phyloP scores from a whole-genome alignment of 2,888 invertebrate species.

The Podotricha telesiphe region DNA sequence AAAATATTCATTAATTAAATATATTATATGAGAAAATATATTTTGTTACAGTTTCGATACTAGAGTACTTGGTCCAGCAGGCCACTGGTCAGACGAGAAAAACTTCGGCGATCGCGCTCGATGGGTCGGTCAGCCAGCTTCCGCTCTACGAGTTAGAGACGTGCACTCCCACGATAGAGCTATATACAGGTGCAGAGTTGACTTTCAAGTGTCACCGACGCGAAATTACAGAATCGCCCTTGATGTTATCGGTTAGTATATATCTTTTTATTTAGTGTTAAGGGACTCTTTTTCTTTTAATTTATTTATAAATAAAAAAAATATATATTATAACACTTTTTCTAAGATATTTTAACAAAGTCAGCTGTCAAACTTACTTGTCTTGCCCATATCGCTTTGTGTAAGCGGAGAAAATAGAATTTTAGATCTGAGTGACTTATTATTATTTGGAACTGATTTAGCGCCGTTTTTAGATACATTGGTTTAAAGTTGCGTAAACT shows the following conservation, averaged over 20 bases:
- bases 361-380: too few relatives aligned
- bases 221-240: slow-evolving; percentile 89
- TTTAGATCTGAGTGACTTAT: too few relatives aligned
- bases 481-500: too few relatives aligned
- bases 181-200: slow-evolving; percentile 73
- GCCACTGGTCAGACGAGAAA: slow-evolving; percentile 80
- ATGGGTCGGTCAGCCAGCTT: slow-evolving; percentile 80
- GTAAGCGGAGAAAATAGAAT: too few relatives aligned
- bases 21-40: too few relatives aligned
- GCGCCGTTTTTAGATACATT: too few relatives aligned
- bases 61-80: slow-evolving; percentile 62
- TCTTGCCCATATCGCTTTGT: too few relatives aligned
- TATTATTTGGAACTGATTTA: too few relatives aligned
- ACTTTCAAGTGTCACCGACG: slow-evolving; percentile 87
- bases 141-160: slow-evolving; percentile 62
- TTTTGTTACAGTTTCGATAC: slow-evolving; percentile 67
- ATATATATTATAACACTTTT: too few relatives aligned
- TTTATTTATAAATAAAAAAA: not conserved
- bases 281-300: not conserved
- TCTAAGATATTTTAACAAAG: too few relatives aligned
- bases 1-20: too few relatives aligned
- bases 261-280: not conserved
- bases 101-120: slow-evolving; percentile 85
- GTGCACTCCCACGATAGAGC: slow-evolving; percentile 69
- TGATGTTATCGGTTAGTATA: slow-evolving; percentile 87